A percentile compares a stretch with the other conserved stretches of the same genome.
phyloP scores from a whole-genome alignment of 2,797 vertebrate species.

The Gila robusta region DNA sequence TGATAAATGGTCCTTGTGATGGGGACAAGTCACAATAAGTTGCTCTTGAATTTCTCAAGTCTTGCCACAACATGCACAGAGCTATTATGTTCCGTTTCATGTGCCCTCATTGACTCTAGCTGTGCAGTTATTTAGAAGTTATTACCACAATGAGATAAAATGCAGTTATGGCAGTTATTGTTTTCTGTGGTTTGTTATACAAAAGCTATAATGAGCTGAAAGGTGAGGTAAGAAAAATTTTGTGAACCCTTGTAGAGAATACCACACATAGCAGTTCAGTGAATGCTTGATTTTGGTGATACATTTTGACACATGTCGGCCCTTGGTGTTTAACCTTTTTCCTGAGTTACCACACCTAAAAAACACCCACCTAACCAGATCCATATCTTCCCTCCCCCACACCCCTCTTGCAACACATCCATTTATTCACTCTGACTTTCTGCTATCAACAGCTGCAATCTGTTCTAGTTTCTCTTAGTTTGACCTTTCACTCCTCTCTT shows the following conservation, averaged over 20 bases:
- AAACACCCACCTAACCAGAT: conserved; percentile 41
- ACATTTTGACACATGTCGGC: not conserved
- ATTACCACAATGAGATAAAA: not conserved
- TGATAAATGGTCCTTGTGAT: not conserved
- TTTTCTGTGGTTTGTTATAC: not conserved
- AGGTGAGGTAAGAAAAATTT: not conserved
- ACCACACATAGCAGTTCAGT: conserved; percentile 18
- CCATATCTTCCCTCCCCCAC: conserved; percentile 8
- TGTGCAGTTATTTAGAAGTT: not conserved
- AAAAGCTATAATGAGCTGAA: not conserved
- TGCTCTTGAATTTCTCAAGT: conserved; percentile 7
- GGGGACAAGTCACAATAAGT: not conserved
- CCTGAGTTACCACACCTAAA: conserved; percentile 30
- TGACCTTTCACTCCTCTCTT: not conserved
- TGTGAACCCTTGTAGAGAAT: conserved; percentile 17
- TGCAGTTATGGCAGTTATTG: not conserved
- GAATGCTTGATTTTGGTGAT: conserved; percentile 24
- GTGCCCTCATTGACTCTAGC: not conserved
- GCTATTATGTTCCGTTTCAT: not conserved
- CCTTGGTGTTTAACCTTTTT: conserved; percentile 25
- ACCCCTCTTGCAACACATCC: not conserved
- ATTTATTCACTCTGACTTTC: not conserved
- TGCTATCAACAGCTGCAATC: not conserved
- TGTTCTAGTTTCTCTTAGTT: not conserved
- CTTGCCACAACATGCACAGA: conserved; percentile 26